A percentile compares a stretch with the other conserved stretches of the same genome.
phyloP scores from a whole-genome alignment of 2,113 vertebrate genomes.

The Pithys albifrons region DNA sequence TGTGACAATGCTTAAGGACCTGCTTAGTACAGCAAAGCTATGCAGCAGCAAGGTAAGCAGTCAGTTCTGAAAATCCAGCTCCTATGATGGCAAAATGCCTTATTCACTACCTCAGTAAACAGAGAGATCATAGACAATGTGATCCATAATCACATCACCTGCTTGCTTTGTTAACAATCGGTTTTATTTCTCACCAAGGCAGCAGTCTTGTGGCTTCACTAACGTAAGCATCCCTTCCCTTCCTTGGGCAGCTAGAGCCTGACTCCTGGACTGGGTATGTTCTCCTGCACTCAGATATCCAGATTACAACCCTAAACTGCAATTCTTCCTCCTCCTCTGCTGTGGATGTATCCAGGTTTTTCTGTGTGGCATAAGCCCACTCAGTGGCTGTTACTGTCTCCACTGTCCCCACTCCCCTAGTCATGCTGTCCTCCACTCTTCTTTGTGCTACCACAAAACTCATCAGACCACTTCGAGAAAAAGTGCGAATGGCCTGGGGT shows the following conservation, averaged over 20 bases:
- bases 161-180: background rate
- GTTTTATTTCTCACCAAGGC: background rate
- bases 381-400: background rate
- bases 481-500: background rate
- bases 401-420: background rate
- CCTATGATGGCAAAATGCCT: background rate
- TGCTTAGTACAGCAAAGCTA: background rate
- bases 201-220: background rate
- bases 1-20: background rate
- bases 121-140: background rate
- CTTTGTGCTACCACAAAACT: background rate
- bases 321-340: background rate
- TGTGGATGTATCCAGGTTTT: background rate
- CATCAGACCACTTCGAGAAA: background rate
- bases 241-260: background rate
- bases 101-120: background rate
- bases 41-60: background rate
- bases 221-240: background rate
- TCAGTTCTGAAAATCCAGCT: background rate
- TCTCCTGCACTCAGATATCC: background rate
- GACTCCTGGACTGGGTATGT: background rate
- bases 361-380: background rate
- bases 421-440: background rate
- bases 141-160: background rate
- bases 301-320: background rate